These are phyloP conservation scores for Harpagifer antarcticus DNA, from an alignment of 2,797 vertebrate species.

Conservation along the genomic window DNA sequence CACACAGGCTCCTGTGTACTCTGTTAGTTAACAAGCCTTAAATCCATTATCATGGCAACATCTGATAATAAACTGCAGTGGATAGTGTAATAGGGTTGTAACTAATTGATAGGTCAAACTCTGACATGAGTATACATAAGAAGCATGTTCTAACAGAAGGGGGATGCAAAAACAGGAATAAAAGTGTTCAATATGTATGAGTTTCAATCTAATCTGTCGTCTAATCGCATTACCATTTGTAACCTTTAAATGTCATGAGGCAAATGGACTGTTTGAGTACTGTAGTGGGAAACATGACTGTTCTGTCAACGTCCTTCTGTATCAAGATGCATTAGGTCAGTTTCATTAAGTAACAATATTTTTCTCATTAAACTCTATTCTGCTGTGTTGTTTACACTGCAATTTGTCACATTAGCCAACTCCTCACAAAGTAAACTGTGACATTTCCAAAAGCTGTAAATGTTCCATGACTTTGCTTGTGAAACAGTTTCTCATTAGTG, in stretches of 20 bases:
- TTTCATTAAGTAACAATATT: not conserved
- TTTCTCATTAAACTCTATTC: not conserved
- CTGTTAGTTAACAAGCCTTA: conserved; percentile 28
- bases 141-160: not conserved
- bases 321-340: not conserved
- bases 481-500: no score
- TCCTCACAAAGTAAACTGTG: no score
- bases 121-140: conserved; percentile 6
- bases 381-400: not conserved
- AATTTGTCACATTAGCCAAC: no score
- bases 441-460: no score
- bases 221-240: conserved; percentile 21
- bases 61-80: conserved; percentile 31
- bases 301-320: not conserved
- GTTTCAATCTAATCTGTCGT: conserved; percentile 23
- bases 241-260: conserved; percentile 54
- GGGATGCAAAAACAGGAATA: conserved; percentile 10
- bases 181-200: not conserved
- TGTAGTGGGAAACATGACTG: not conserved
- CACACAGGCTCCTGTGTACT: conserved; percentile 8
- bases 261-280: not conserved
- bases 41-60: conserved; percentile 27
- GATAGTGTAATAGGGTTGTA: not conserved
- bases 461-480: no score
- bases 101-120: not conserved